Percentiles rank a stretch among this genome's conserved stretches.
Evolutionary conservation across 2,113 vertebrate genomes (phyloP).

Genomic region (Cebidichthys violaceus): DNA sequence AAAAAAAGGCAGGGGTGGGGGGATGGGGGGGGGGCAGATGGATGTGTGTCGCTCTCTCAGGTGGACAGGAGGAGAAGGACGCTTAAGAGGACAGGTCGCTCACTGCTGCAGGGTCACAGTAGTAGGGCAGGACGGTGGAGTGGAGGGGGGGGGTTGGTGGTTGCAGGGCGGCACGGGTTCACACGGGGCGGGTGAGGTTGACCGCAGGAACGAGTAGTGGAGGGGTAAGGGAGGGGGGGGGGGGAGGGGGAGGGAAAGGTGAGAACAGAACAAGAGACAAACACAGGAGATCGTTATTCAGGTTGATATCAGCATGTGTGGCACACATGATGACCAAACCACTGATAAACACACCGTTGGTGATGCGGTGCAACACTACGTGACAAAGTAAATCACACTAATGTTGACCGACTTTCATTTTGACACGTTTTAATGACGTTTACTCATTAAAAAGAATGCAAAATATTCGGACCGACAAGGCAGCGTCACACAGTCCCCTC

Average conservation of each 20-base stretch:
- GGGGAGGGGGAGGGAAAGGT: slow-evolving; percentile 59
- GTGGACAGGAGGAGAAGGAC: slow-evolving; percentile 54
- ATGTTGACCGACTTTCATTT: slow-evolving; percentile 49
- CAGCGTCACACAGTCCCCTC: slow-evolving; percentile 28
- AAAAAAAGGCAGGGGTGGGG: not conserved
- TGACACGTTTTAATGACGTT: slow-evolving; percentile 70
- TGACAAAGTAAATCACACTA: slow-evolving; percentile 16
- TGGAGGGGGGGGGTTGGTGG: slow-evolving; percentile 45
- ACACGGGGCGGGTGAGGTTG: slow-evolving; percentile 58
- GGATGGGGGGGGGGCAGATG: slow-evolving; percentile 2
- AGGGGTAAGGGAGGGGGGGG: slow-evolving; percentile 38
- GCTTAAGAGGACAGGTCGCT: slow-evolving; percentile 65
- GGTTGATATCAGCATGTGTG: slow-evolving; percentile 81
- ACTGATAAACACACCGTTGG: slow-evolving; percentile 41
- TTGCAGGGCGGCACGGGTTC: slow-evolving; percentile 51
- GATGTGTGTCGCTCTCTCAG: slow-evolving; percentile 47
- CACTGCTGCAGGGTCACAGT: slow-evolving; percentile 72
- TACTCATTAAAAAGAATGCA: slow-evolving; percentile 57
- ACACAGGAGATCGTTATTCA: slow-evolving; percentile 82
- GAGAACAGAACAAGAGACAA: slow-evolving; percentile 82
- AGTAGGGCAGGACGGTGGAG: slow-evolving; percentile 33
- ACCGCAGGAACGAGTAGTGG: slow-evolving; percentile 59
- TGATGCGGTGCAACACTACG: slow-evolving; percentile 22
- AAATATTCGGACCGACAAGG: slow-evolving; percentile 47
- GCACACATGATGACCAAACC: slow-evolving; percentile 66